Percentiles rank a stretch among this genome's conserved stretches.
Conservation (phyloP, 2,797 vertebrate species). For the Dryobates pubescens region DNA sequence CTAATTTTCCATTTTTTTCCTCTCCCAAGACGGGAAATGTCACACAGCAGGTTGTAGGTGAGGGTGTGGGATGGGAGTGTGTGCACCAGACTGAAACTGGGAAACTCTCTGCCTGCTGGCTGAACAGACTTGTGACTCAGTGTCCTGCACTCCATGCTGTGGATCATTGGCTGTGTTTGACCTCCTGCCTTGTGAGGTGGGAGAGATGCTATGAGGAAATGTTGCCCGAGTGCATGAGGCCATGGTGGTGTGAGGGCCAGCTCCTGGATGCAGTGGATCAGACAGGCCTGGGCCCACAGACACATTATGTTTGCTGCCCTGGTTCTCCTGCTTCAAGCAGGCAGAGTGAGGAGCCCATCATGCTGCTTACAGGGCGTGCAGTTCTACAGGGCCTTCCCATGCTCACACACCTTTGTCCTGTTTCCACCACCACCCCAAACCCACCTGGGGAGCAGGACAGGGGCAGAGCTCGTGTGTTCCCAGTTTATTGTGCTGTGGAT, state of each 20-base stretch:
- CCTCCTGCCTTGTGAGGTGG: background rate
- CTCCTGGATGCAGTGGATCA: background rate
- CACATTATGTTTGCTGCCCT: fast-evolving
- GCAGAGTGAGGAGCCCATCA: background rate
- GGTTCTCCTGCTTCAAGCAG: background rate
- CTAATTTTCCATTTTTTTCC: background rate
- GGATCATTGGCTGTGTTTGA: background rate
- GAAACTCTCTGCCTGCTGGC: background rate
- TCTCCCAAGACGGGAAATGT: background rate
- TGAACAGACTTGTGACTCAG: slow-evolving; percentile 24
- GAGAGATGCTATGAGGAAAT: background rate
- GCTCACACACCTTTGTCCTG: background rate
- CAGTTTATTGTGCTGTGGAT: background rate
- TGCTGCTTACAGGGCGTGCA: fast-evolving
- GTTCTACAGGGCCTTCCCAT: background rate
- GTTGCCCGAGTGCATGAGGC: background rate
- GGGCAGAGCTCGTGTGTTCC: background rate
- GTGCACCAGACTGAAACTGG: slow-evolving; percentile 7
- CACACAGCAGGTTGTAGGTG: background rate
- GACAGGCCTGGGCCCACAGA: background rate
- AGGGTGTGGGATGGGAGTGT: background rate
- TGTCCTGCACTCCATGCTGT: background rate
- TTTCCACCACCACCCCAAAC: background rate
- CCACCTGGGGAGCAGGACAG: background rate
- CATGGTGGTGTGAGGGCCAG: background rate